phyloP scores from a whole-genome alignment of 2,797 vertebrate genomes.

The Spheniscus humboldti region DNA sequence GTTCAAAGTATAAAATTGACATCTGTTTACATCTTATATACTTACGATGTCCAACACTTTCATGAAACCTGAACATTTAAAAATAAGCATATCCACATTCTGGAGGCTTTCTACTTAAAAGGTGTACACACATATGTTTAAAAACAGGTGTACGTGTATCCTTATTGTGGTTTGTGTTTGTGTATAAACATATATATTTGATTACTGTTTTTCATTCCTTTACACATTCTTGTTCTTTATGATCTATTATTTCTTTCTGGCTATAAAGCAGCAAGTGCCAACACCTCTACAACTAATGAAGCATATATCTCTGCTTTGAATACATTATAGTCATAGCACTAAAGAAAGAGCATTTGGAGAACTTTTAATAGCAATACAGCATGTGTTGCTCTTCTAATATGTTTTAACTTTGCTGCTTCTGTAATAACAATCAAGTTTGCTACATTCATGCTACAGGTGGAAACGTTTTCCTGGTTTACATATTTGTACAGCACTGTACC shows the following conservation, averaged over 20 bases:
- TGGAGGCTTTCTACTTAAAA: not conserved
- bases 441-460: constrained; percentile 33
- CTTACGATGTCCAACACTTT: not conserved
- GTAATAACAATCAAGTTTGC: constrained; percentile 38
- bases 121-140: not conserved
- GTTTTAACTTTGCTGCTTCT: constrained; percentile 27
- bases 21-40: not conserved
- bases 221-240: constrained; percentile 30
- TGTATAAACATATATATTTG: not conserved
- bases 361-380: constrained; percentile 29
- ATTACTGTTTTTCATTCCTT: constrained; percentile 20
- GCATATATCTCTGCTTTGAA: constrained; percentile 37
- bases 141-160: not conserved
- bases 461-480: constrained; percentile 39
- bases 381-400: constrained; percentile 15
- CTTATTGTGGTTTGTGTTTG: not conserved
- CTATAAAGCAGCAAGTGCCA: constrained; percentile 40
- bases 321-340: constrained; percentile 20
- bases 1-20: not conserved
- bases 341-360: constrained; percentile 26
- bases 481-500: constrained; percentile 4
- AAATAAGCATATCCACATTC: not conserved
- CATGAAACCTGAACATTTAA: not conserved
- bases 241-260: constrained; percentile 30
- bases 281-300: constrained; percentile 43